Evolutionary conservation across 2,797 vertebrate genomes (phyloP), one percentile per base, ranked within the genome.

Genomic region (Megaceryle alcyon): DNA sequence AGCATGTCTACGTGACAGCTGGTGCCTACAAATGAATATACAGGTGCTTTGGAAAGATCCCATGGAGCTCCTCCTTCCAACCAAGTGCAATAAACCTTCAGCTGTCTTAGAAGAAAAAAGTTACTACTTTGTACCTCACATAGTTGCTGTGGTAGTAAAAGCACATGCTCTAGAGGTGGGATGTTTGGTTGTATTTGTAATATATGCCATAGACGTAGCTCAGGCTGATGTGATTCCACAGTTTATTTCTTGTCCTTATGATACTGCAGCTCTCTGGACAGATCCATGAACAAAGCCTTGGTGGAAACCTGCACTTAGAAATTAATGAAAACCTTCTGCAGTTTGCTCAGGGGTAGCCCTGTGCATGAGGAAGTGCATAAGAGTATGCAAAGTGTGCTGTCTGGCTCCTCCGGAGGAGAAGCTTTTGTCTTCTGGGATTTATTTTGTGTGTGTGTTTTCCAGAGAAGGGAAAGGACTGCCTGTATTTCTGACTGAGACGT

Each of bases 221-320:
- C 80, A 86, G 63, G 37, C 31, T 92, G 46, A 65, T 63, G 63
- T 81, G 83, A 82, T 41, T 86, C 57, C 66, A 61, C 10, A 33
- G 54, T 92, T 94, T 91, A 54, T 92, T 91, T 94, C 51, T 79
- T 94, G 49, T 89, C 53, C 60, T 78, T 79, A 10, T 9, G 41
- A 70, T 43, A 31, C 29, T 57, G 39, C 33, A 64, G 56, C 15
- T 48, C 39, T 86, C 78, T 75, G 57, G 16, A 65, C 82, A 63
- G 23, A 90, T 69, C 44, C 82, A 69, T 39, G 31, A 96, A 16
- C 16, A 16, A 9, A 65, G 65, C 15, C 65, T 75, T 51, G 61
- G 26, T 86, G 61, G 41, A 89, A 93, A 91, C 69, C 37, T 65
- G 57, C 65, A 43, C 65, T 91, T 91, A 54, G 61, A 75, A 81